Evolutionary conservation across 2,113 vertebrate genomes (phyloP), one percentile per base, ranked within the genome.

Genomic region (Agelaius tricolor): DNA sequence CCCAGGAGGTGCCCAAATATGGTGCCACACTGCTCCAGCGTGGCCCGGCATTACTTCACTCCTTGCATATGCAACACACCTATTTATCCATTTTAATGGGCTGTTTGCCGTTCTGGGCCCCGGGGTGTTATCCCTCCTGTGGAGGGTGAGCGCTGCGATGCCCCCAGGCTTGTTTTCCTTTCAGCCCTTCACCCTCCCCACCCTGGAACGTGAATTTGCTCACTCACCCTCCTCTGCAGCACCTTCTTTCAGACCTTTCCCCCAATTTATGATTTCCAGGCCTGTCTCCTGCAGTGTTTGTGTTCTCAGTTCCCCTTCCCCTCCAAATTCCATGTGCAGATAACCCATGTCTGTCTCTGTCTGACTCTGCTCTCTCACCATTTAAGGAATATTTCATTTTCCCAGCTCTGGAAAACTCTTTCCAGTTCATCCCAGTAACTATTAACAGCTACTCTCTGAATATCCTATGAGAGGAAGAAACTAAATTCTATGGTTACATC

Each of bases 1-100:
- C 39, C 74, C 73, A 6, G 43, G 10, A 79, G 62, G 85, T 94
- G 92, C 90, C 96, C 95, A 92, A 96, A 96, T 92, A 96, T n/a
- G 96, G 96, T 46, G 7, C 83, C 93, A 43, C n/a, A 1, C 16
- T 0, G 18, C 73, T 66, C 6, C 79, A n/a, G 75, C 21, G 0
- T 13, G 33, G 93, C 89, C 92, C 79, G 0, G 2, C 95, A 94
- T 97, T 63, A 95, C 95, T 94, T 96, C 96, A 95, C 31, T 8
- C 65, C 86, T 31, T 7, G 59, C 30, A 67, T 14, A 92, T 90
- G 95, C 69, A 95, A 55, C 96, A 97, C 96, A 96, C 92, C 95
- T 93, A 66, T 90, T 92, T 77, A 69, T 79, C 37, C 75, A 73
- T 57, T 69, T 44, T 2, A 11, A 15, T 8, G 74, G 71, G 62